Evolutionary conservation across 2,797 vertebrate genomes (phyloP).

Genomic region (Pangasius krempfi): DNA sequence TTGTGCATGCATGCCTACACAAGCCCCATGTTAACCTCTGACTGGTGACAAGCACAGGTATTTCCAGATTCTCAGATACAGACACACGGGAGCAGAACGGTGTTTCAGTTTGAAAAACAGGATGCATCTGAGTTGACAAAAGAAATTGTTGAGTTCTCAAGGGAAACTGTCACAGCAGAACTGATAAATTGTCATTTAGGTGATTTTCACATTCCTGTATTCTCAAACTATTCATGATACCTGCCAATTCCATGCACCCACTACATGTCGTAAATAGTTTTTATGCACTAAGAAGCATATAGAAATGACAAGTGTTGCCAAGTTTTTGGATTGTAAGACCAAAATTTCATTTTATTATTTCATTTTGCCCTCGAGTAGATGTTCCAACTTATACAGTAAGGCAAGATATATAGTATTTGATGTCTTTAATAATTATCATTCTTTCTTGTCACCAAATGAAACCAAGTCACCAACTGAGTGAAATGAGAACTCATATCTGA

Average conservation of each 20-base stretch:
- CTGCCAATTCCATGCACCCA: not conserved
- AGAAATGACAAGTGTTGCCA: not conserved
- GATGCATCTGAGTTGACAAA: not conserved
- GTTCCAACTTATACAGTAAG: not conserved
- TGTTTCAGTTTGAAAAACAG: not conserved
- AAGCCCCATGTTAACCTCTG: not conserved
- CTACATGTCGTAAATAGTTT: not conserved
- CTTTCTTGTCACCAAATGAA: not conserved
- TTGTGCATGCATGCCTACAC: constrained; percentile 10
- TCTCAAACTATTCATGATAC: not conserved
- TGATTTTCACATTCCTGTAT: not conserved
- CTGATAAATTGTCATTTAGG: not conserved
- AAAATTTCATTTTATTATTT: no score
- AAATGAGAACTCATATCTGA: not conserved
- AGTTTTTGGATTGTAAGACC: not conserved
- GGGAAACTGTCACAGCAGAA: not conserved
- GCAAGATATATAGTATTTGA: not conserved
- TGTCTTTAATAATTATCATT: not conserved
- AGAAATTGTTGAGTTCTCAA: not conserved
- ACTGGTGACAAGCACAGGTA: not conserved
- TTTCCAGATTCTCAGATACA: constrained; percentile 9
- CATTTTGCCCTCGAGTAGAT: not conserved
- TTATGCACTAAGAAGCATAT: not conserved
- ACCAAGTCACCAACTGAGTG: not conserved
- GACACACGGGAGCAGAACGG: not conserved